phyloP scores from a whole-genome alignment of 2,113 vertebrate genomes.

The Cavia aperea region DNA sequence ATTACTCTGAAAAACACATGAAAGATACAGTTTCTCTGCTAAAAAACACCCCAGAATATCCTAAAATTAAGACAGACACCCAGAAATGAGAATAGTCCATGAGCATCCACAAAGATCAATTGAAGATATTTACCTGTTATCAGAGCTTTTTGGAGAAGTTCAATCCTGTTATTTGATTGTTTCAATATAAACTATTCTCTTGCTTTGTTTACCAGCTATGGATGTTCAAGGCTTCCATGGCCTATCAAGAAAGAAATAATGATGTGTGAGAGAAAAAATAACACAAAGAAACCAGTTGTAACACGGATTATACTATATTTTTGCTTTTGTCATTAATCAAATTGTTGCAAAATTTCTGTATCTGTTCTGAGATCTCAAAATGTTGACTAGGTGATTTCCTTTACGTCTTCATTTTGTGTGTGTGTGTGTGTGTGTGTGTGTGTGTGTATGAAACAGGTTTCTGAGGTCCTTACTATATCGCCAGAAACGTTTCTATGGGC shows the following conservation, averaged over 20 bases:
- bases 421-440: not conserved
- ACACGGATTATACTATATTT: not conserved
- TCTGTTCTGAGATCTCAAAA: not conserved
- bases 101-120: not conserved
- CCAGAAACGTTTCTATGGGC: not conserved
- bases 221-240: not conserved
- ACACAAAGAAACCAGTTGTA: not conserved
- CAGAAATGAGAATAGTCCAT: not conserved
- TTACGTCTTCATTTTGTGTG: not conserved
- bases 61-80: not conserved
- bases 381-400: not conserved
- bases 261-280: not conserved
- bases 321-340: not conserved
- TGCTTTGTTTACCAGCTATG: not conserved
- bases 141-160: not conserved
- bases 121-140: not conserved
- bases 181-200: not conserved
- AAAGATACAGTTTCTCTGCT: not conserved
- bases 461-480: not conserved
- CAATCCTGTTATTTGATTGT: not conserved
- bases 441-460: not conserved
- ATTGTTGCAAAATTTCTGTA: not conserved
- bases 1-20: not conserved
- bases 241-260: not conserved
- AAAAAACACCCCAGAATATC: not conserved